Base-by-base conservation (phyloP, 2,113 vertebrate species). In the Platanista minor region DNA sequence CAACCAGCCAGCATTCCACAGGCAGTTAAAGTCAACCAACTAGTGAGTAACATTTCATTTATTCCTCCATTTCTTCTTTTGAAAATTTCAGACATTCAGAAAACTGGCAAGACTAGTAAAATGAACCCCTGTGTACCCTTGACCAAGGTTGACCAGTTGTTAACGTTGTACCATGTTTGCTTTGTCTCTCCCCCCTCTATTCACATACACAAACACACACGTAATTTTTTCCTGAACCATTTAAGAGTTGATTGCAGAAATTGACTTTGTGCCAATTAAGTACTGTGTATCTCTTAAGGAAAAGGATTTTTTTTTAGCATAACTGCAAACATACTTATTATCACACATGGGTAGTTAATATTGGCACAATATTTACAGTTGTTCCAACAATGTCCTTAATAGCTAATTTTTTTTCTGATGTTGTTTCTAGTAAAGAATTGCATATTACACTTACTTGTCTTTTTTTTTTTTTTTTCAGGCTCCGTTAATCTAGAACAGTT, bases 11-110 rank as follows among this genome's bases (percentile, higher is more conserved):
- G 95, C 77, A 27, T 97, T 69, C 98, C 98, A 71, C 98, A 98
- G 77, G 91, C 98, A 74, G 94, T 98, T 74, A 99, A 97, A 95
- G 98, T 98, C 80, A 98, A 98, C 81, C 99, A 99, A 66, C 97
- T 99, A 98, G 99, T 99, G 99, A 99, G 98, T 95, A 90, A 36
- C 14, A 5, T 62, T 93, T 97, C 3, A 12, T 95, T 95, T 80
- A 62, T 96, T 74, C 23, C 11, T 57, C 23, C 64, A 5, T 57
- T 95, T 77, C 62, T 86, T 90, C 72, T 72, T 96, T 64, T 43
- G 62, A 90, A 84, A 90, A 20, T 54, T 75, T 86, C 2, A 86
- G 18, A 86, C 39, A 43, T 80, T 89, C 15, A 66, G 43, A 74
- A 87, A 93, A 52, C 29, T 80, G 33, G 18, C 46, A 81, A 43